Evolutionary conservation across 1,140 invertebrate genomes (phyloP).

Genomic region (Tetramorium alpestre): DNA sequence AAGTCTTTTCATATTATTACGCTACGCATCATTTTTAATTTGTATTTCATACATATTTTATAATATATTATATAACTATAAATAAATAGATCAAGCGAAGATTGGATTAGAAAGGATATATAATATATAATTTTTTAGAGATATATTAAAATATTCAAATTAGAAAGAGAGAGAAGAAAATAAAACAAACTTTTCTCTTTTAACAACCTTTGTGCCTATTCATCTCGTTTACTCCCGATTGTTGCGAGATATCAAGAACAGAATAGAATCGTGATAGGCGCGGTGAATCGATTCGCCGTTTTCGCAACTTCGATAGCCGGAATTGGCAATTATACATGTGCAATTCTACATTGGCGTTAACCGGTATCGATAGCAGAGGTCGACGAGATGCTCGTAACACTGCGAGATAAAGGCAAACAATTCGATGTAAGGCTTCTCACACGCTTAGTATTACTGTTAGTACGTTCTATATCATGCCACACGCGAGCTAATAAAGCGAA

Average conservation of each 20-base stretch:
- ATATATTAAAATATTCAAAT: constrained; percentile 10
- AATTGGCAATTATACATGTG: constrained; percentile 20
- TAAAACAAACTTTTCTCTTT: neutral
- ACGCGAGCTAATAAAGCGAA: neutral
- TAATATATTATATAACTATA: neutral
- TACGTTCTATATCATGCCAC: neutral
- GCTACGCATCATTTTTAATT: neutral
- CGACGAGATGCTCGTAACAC: neutral
- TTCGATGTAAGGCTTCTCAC: neutral
- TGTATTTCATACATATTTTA: neutral
- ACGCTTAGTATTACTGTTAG: neutral
- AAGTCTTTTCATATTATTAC: neutral
- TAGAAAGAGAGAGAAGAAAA: neutral
- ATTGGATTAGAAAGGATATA: neutral
- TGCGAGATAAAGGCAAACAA: constrained; percentile 8
- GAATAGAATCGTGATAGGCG: neutral
- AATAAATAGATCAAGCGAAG: neutral
- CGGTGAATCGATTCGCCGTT: neutral
- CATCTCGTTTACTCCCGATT: neutral
- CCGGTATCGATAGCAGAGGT: neutral
- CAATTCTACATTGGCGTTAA: constrained; percentile 10
- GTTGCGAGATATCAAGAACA: neutral
- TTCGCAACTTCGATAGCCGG: constrained; percentile 11
- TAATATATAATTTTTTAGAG: neutral
- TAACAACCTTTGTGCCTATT: neutral